Evolutionary conservation across 2,797 vertebrate genomes (phyloP), one percentile per base, ranked within the genome.

Genomic region (Nannoperca obscura): DNA sequence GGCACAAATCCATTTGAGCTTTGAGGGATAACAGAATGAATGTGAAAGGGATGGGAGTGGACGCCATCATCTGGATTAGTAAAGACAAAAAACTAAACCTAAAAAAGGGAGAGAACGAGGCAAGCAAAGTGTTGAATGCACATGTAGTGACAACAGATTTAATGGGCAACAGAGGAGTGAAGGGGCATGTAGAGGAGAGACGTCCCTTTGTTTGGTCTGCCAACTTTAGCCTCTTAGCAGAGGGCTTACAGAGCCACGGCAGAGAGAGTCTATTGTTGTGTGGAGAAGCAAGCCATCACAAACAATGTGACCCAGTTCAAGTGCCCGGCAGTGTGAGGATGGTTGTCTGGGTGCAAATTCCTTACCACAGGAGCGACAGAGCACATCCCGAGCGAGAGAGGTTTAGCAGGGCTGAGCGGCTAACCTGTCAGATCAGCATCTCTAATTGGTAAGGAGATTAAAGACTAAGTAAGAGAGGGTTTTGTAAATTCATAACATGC

Each of bases 151-250:
- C 82, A 86, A 78, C 67, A 71, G 74, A 84, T 74, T 83, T 81
- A 89, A 87, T 82, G 78, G 81, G 71, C 65, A 49, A 50, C 42
- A 49, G 74, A 73, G 72, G 71, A 86, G 65, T 80, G 61, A 67
- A 83, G 74, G 74, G 83, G 71, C 68, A 75, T 42, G 73, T 34
- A 30, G 61, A n/a, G 40, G 57, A 87, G 82, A 90, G 63, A 72
- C 14, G 5, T 70, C 50, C 34, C 77, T 91, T 89, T 91, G 88
- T 93, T 73, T 85, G 49, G 59, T 79, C 84, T 84, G 92, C 91
- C 88, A 91, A 84, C 89, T 86, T 89, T 62, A 90, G 89, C 88
- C 82, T 93, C 92, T 90, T 88, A 88, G 85, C 74, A 47, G 67
- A 78, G 76, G 68, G 89, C 89, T 93, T 92, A 91, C 78, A 69